Evolutionary conservation across 2,113 vertebrate species (phyloP), one percentile per base, ranked within the genome.

Genomic region (Poeciliopsis occidentalis): DNA sequence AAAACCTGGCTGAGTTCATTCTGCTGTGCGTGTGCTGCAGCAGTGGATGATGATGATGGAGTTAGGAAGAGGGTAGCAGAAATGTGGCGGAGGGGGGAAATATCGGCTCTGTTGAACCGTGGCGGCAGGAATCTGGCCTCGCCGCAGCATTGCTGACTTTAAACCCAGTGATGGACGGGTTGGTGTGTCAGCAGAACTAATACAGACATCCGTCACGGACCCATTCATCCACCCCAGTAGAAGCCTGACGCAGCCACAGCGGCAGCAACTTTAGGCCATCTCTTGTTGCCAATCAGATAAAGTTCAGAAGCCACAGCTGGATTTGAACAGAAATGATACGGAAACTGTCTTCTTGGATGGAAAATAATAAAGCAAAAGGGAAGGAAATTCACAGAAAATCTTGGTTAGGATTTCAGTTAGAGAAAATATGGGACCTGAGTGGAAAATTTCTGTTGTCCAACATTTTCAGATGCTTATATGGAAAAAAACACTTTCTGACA

Each of bases 151-250:
- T 67, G 84, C 88, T 82, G 87, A 89, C 81, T 91, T 78, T 66
- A 85, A 88, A 74, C n/a, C 0, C 73, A 64, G 27, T 90, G 86
- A 90, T 84, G 75, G 85, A 92, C 72, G 68, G 65, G 29, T 31
- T 51, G 67, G 69, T 62, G 89, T 85, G 85, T 85, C 85, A 87
- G 85, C 86, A 44, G 39, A 30, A 68, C 84, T 73, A 87, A 90
- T 66, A 78, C 81, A 87, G 87, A 82, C 88, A 90, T 91, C 83
- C 31, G 73, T 92, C 92, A 91, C 54, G 67, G 81, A 60, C 67
- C 68, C 12, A 15, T 75, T 78, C 47, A 68, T 76, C 68, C 57
- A 64, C 69, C 72, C 64, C 62, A 31, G 73, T 80, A 24, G 71
- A 79, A 32, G 80, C 75, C 27, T 47, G 31, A 60, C 51, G 17